Conservation (phyloP, 2,797 vertebrate genomes). For the Anomalospiza imberbis region DNA sequence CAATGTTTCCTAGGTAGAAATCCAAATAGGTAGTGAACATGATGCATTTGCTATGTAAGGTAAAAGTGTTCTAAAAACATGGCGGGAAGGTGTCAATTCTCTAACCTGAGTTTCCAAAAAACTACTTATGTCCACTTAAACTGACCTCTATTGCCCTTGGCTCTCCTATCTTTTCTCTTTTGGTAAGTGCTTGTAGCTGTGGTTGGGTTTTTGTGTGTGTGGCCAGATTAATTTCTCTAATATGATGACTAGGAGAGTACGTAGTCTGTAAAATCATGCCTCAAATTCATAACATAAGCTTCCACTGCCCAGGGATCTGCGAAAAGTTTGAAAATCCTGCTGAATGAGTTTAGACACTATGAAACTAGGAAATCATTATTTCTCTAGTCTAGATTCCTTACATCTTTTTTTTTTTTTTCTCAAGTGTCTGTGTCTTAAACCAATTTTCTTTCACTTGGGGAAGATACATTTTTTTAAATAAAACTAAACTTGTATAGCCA, state of each 20-base stretch:
- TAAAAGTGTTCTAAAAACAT: background rate
- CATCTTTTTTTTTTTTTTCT: background rate
- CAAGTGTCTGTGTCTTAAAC: background rate
- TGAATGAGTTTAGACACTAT: background rate
- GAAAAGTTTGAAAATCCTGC: background rate
- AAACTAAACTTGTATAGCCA: background rate
- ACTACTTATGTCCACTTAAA: background rate
- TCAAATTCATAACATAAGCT: background rate
- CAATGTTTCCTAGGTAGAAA: background rate
- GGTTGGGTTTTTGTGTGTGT: background rate
- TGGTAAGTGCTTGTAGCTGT: background rate
- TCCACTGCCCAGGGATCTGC: background rate
- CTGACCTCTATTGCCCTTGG: background rate
- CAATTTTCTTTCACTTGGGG: background rate
- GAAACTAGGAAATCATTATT: background rate
- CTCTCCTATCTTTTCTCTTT: background rate
- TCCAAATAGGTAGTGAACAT: background rate
- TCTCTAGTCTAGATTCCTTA: background rate
- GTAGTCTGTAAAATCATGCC: background rate
- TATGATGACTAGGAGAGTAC: background rate
- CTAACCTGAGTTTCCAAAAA: background rate
- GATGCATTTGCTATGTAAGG: background rate
- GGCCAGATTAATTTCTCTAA: background rate
- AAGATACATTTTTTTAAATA: background rate
- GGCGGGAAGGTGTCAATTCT: background rate